Conservation (phyloP, 2,797 vertebrate species). For the Rhinella marina region DNA sequence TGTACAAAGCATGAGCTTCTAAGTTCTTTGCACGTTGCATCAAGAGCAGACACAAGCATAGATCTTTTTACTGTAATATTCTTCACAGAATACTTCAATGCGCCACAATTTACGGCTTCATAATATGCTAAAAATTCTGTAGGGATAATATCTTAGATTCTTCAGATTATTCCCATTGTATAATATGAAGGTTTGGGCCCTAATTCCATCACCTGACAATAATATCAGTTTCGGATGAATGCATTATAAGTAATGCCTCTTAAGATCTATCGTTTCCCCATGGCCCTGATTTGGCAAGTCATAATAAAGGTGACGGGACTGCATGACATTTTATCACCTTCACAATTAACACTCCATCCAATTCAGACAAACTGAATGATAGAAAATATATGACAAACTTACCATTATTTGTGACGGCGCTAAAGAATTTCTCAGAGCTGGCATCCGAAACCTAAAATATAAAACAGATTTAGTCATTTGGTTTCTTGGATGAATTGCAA, state of each 20-base stretch:
- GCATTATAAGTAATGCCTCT: background rate
- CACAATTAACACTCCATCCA: background rate
- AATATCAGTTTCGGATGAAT: background rate
- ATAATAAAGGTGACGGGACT: background rate
- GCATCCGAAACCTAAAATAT: constrained; percentile 90
- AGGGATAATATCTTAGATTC: background rate
- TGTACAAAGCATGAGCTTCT: background rate
- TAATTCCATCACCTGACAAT: background rate
- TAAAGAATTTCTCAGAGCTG: constrained; percentile 95
- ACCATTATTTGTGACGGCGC: constrained; percentile 94
- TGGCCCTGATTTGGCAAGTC: background rate
- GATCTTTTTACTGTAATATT: background rate
- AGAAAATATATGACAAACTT: constrained; percentile 65
- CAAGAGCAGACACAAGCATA: background rate
- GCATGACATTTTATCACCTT: background rate
- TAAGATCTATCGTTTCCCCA: background rate
- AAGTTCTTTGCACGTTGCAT: too few relatives aligned
- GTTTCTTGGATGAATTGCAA: background rate
- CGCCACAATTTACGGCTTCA: background rate
- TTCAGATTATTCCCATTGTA: background rate
- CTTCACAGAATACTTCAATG: background rate
- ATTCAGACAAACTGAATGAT: background rate
- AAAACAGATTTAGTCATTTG: background rate
- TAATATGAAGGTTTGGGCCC: background rate
- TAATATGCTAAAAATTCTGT: background rate